phyloP scores from a whole-genome alignment of 1,140 invertebrate species.

The Pentalonia nigronervosa region DNA sequence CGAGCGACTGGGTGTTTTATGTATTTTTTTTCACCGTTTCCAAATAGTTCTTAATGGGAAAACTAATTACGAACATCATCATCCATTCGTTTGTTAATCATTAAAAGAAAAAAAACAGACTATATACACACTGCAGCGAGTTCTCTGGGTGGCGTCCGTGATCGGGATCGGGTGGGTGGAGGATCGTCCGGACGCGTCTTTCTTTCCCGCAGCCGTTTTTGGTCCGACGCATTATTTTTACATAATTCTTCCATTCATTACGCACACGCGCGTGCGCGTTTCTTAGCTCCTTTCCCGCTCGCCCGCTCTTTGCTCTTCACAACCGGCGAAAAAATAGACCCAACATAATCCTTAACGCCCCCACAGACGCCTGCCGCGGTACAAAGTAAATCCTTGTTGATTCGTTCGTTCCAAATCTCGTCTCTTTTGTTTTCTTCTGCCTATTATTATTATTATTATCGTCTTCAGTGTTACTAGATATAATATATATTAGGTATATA shows the following conservation, averaged over 20 bases:
- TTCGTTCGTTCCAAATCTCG: neutral
- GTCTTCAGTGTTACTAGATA: neutral
- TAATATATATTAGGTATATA: too few relatives aligned
- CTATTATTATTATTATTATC: neutral
- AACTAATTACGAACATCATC: slow-evolving; percentile 49
- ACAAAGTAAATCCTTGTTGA: slow-evolving; percentile 34
- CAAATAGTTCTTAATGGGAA: slow-evolving; percentile 43
- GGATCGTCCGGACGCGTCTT: neutral
- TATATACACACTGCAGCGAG: neutral
- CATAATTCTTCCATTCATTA: slow-evolving; percentile 51
- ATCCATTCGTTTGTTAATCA: slow-evolving; percentile 38
- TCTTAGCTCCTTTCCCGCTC: neutral
- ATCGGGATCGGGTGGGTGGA: neutral
- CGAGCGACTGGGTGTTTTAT: neutral
- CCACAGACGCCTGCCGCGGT: neutral
- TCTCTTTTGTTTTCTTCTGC: neutral
- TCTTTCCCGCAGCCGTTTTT: neutral
- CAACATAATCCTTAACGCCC: neutral
- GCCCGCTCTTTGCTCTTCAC: neutral
- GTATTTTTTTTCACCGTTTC: slow-evolving; percentile 8
- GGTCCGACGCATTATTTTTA: slow-evolving; percentile 40
- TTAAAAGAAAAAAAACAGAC: slow-evolving; percentile 31
- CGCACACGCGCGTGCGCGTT: neutral
- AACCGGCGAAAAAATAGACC: neutral
- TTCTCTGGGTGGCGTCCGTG: neutral